Evolutionary conservation across 2,888 invertebrate species (phyloP).

Genomic region (Aphodius granarius): DNA sequence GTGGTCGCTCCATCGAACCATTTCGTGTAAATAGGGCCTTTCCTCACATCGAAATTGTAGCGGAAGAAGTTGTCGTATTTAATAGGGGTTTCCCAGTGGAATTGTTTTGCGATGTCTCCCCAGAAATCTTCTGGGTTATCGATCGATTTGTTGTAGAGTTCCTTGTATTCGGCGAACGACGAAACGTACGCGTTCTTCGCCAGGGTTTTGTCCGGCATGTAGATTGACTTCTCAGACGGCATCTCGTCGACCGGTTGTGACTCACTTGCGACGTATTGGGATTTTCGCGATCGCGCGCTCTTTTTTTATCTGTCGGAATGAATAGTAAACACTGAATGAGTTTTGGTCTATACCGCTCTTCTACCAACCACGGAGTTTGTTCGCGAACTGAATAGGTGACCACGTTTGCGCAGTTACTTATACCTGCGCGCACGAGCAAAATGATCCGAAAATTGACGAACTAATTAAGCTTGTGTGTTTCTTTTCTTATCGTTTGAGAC

Average conservation of each 20-base stretch:
- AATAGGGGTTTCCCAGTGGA: constrained; percentile 86
- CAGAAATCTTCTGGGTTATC: constrained; percentile 91
- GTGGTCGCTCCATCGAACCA: constrained; percentile 96
- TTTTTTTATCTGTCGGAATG: constrained; percentile 1
- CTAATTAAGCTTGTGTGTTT: not conserved
- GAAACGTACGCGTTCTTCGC: constrained; percentile 66
- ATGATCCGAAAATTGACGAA: not conserved
- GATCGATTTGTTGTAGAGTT: constrained; percentile 83
- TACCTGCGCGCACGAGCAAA: constrained; percentile 6
- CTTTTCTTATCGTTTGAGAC: not conserved
- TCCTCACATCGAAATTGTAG: constrained; percentile 88
- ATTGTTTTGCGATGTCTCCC: constrained; percentile 89
- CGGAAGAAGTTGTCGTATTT: constrained; percentile 77
- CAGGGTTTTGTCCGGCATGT: constrained; percentile 61
- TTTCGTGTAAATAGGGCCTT: constrained; percentile 88
- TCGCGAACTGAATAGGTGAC: constrained; percentile 16
- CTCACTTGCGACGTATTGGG: constrained; percentile 5
- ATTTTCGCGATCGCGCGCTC: constrained; percentile 28
- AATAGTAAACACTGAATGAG: not conserved
- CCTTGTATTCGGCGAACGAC: constrained; percentile 74
- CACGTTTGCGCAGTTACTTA: constrained; percentile 26
- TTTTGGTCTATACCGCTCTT: not conserved
- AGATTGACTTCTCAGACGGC: constrained; percentile 62
- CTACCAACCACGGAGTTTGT: constrained; percentile 1
- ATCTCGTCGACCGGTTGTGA: constrained; percentile 42